phyloP scores from a whole-genome alignment of 2,797 vertebrate species.

The Carapus acus region DNA sequence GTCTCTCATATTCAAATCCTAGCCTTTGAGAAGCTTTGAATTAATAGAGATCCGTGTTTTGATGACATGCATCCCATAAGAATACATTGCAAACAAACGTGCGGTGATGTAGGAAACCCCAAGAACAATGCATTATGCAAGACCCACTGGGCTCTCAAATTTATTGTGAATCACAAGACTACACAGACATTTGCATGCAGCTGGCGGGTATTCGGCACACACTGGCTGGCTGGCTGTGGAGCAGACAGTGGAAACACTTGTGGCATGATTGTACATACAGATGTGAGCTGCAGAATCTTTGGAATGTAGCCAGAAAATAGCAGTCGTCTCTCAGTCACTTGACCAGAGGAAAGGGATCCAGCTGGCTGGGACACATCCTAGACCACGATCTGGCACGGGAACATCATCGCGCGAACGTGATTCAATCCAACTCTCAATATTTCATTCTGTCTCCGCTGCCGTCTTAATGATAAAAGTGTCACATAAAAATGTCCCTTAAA shows the following conservation, averaged over 20 bases:
- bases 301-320: too few relatives aligned
- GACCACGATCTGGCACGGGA: slow-evolving; percentile 30
- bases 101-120: slow-evolving; percentile 3
- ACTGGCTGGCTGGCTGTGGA: not conserved
- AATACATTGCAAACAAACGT: slow-evolving; percentile 1
- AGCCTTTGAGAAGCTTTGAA: slow-evolving; percentile 17
- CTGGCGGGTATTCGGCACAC: slow-evolving; percentile 6
- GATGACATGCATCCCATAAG: slow-evolving; percentile 22
- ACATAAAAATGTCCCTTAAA: too few relatives aligned
- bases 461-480: slow-evolving; percentile 1
- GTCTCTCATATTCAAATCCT: slow-evolving; percentile 22
- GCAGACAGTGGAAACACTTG: slow-evolving; percentile 2
- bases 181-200: slow-evolving; percentile 26
- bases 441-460: not conserved
- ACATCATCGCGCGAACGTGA: slow-evolving; percentile 24
- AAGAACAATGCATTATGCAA: slow-evolving; percentile 32
- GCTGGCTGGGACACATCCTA: slow-evolving; percentile 14
- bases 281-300: too few relatives aligned
- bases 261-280: too few relatives aligned
- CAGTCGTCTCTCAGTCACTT: too few relatives aligned
- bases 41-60: slow-evolving; percentile 18
- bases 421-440: slow-evolving; percentile 11
- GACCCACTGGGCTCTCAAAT: slow-evolving; percentile 23
- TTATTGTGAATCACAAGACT: slow-evolving; percentile 19
- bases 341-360: too few relatives aligned